Evolutionary conservation across 2,113 vertebrate genomes (phyloP).

Genomic region (Phoenicopterus ruber): DNA sequence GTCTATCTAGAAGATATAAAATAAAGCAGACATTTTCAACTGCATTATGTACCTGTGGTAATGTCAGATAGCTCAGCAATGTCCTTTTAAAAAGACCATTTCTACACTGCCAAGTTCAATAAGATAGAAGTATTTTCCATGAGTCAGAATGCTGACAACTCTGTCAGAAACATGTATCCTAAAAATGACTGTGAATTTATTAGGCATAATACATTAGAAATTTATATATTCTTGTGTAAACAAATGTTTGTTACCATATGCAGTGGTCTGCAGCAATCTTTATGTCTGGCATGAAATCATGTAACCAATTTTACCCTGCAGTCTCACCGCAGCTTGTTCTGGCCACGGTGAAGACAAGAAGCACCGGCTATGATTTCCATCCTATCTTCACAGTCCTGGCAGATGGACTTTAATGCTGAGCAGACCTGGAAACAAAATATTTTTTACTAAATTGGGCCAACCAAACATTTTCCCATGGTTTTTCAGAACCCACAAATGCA

Average conservation of each 20-base stretch:
- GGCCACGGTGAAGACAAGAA: background rate
- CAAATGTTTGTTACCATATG: background rate
- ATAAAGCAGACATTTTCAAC: background rate
- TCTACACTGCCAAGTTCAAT: background rate
- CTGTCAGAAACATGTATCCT: background rate
- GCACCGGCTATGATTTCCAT: background rate
- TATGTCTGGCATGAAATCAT: background rate
- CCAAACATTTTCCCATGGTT: background rate
- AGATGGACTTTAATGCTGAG: background rate
- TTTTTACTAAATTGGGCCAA: background rate
- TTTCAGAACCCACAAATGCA: background rate
- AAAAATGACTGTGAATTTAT: background rate
- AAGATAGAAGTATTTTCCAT: background rate
- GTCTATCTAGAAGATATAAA: background rate
- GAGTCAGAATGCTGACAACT: background rate
- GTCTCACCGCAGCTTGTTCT: background rate
- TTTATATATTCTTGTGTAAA: background rate
- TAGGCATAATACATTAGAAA: background rate
- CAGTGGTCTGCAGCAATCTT: background rate
- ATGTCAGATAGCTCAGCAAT: background rate
- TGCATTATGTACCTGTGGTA: background rate
- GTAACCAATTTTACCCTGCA: background rate
- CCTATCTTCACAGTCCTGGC: background rate
- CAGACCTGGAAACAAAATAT: background rate
- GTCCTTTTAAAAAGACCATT: background rate